Base-by-base conservation (phyloP, 2,888 invertebrate species). In the Temnothorax unifasciatus region DNA sequence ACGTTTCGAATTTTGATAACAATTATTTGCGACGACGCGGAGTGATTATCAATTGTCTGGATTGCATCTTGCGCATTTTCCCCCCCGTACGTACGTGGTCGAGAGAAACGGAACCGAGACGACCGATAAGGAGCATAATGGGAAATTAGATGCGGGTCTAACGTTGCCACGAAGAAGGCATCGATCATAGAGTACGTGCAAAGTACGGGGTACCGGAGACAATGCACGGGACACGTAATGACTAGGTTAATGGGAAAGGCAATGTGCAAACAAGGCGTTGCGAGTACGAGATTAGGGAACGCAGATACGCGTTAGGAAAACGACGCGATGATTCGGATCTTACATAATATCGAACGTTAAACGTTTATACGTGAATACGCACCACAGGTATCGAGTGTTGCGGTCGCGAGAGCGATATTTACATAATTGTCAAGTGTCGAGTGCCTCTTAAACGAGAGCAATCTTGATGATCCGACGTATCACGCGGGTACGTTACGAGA, bases 201-300 rank as follows among this genome's bases (percentile, higher is more conserved):
- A 90, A 90, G 86, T 90, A 90, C 83, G 86, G 88, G 90, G 89
- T 90, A 85, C 79, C 83, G 81, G 77, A 85, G 86, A 90, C 90
- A 90, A 90, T 90, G 88, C 89, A 86, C 52, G 85, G 18, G 87
- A 82, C 88, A 88, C 66, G 88, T 90, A 90, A 90, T 90, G 88
- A 90, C 89, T 86, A 69, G 90, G 90, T 90, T 90, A 90, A 90
- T 90, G 90, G 90, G 90, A 90, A 90, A 88, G 86, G 88, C 90
- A 86, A 89, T 89, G 90, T 89, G 90, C 90, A 90, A 90, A 90
- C 90, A 88, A 89, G 90, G 82, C 85, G 41, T 83, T 83, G 85
- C 89, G 83, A 63, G 44, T 87, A 57, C 82, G 2, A 86, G 89
- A 89, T 89, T 85, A 85, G 66, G 76, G 82, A 86, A 86, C 66